Evolutionary conservation across 2,888 invertebrate genomes (phyloP).

Genomic region (Platycnemis pennipes): DNA sequence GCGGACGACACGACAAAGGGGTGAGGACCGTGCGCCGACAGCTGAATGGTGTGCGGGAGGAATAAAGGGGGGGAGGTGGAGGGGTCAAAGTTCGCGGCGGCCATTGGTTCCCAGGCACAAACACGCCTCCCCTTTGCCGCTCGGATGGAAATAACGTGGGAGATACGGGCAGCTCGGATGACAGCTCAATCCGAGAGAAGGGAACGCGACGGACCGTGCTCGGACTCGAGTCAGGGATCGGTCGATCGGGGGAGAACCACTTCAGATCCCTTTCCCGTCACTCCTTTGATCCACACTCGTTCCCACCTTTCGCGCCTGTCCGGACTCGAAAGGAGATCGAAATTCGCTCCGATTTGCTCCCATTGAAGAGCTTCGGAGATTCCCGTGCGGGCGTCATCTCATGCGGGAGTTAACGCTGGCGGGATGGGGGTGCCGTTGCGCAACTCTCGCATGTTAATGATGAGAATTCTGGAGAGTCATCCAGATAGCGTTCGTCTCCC

Average conservation of each 20-base stretch:
- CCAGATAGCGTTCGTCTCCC: not conserved
- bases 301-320: not conserved
- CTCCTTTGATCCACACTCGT: not conserved
- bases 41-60: not conserved
- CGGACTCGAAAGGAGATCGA: not conserved
- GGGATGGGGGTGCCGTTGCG: not conserved
- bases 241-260: not conserved
- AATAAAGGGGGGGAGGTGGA: not conserved
- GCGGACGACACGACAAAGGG: not conserved
- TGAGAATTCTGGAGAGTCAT: not conserved
- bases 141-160: not conserved
- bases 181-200: not conserved
- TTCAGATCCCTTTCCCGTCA: not conserved
- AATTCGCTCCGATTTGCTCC: not conserved
- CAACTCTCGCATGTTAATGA: conserved; percentile 21
- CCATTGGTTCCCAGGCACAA: not conserved
- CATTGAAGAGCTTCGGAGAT: not conserved
- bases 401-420: not conserved
- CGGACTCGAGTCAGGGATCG: not conserved
- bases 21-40: not conserved
- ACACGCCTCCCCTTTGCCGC: not conserved
- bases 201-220: not conserved
- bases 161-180: not conserved
- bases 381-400: not conserved
- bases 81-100: not conserved